phyloP scores from a whole-genome alignment of 2,888 invertebrate genomes.

The Acheta domesticus region DNA sequence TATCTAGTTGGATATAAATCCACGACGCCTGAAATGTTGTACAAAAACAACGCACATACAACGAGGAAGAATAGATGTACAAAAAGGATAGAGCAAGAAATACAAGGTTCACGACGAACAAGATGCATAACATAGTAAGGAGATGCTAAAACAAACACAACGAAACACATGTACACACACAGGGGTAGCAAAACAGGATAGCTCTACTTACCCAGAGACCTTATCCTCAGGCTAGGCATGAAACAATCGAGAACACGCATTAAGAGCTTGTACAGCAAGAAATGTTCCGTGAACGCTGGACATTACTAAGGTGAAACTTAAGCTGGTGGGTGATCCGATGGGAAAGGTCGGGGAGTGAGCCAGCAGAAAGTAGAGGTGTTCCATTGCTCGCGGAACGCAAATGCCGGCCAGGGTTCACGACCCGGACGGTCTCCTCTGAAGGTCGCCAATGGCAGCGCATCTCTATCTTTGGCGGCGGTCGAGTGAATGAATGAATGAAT shows the following conservation, averaged over 20 bases:
- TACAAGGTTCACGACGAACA: neutral
- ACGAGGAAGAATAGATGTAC: neutral
- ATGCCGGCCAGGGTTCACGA: too few relatives aligned
- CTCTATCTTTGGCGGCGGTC: too few relatives aligned
- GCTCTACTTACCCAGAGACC: neutral
- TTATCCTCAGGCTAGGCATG: neutral
- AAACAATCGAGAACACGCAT: neutral
- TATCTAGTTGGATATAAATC: neutral
- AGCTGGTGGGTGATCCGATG: too few relatives aligned
- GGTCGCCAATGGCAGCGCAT: too few relatives aligned
- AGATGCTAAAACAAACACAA: neutral
- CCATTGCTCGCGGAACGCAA: too few relatives aligned
- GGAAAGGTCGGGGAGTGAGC: too few relatives aligned
- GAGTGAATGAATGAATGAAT: too few relatives aligned
- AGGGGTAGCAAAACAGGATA: neutral
- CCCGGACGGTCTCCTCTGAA: too few relatives aligned
- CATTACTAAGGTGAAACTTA: too few relatives aligned
- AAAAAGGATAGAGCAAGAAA: neutral
- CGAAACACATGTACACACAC: neutral
- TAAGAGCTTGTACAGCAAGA: too few relatives aligned
- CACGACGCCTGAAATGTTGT: neutral
- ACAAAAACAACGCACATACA: neutral
- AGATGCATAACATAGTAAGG: neutral
- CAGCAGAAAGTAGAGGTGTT: too few relatives aligned
- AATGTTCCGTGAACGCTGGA: too few relatives aligned